A percentile compares a stretch with the other conserved stretches of the same genome.
Conservation (phyloP, 2,113 vertebrate species). For the Semicossyphus pulcher region DNA sequence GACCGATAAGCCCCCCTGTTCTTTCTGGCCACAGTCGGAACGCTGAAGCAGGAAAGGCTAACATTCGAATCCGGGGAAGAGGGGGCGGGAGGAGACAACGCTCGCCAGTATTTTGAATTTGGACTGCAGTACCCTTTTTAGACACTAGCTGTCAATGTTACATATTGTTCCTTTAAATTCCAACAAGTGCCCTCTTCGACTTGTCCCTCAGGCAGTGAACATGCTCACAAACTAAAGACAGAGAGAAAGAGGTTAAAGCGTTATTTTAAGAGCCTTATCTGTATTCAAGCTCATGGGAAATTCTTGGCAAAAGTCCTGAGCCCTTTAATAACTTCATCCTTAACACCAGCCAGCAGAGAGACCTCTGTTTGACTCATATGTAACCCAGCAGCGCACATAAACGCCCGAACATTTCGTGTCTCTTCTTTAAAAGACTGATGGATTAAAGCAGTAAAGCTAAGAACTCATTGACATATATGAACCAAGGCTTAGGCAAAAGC, state of each 20-base stretch:
- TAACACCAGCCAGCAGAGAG: background rate
- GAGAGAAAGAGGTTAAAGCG: background rate
- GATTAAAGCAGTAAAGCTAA: conserved; percentile 44
- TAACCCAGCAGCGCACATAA: conserved; percentile 25
- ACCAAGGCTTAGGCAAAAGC: conserved; percentile 33
- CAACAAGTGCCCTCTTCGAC: background rate
- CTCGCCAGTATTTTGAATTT: too few species aligned
- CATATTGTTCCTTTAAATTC: too few species aligned
- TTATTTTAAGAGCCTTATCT: conserved; percentile 15
- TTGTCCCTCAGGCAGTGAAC: conserved; percentile 6
- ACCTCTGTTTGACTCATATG: conserved; percentile 28
- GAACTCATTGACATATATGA: conserved; percentile 36
- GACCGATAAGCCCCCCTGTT: too few species aligned
- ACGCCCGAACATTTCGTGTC: conserved; percentile 13
- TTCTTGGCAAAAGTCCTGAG: conserved; percentile 5
- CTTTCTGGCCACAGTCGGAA: too few species aligned
- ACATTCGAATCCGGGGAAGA: too few species aligned
- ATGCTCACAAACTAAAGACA: background rate
- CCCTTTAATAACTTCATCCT: conserved; percentile 24
- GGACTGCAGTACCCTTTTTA: too few species aligned
- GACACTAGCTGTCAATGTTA: too few species aligned
- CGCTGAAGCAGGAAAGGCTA: too few species aligned
- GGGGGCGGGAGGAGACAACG: too few species aligned
- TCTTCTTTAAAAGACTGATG: conserved; percentile 36
- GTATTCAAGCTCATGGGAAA: conserved; percentile 9